phyloP scores from a whole-genome alignment of 2,113 vertebrate species.

The Elephas maximus region DNA sequence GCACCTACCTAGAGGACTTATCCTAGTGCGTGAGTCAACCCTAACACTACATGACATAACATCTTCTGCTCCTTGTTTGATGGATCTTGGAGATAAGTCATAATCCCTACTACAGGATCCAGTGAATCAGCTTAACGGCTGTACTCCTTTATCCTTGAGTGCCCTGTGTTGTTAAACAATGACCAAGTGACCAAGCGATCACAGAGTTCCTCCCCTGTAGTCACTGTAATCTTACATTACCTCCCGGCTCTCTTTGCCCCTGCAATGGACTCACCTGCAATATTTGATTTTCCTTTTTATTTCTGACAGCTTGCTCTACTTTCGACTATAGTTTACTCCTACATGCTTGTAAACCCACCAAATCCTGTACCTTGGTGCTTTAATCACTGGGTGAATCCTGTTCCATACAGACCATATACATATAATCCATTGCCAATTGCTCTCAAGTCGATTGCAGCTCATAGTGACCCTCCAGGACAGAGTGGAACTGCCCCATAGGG shows the following conservation, averaged over 20 bases:
- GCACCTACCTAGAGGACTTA: accelerated
- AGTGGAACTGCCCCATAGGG: background rate
- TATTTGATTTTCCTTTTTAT: background rate
- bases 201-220: background rate
- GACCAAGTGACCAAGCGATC: background rate
- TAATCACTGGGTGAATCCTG: background rate
- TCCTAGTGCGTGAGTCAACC: background rate
- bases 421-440: too few relatives aligned
- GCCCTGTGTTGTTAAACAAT: background rate
- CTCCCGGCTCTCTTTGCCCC: background rate
- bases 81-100: background rate
- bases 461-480: background rate
- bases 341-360: background rate
- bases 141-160: background rate
- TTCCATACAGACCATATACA: background rate
- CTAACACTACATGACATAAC: background rate
- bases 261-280: background rate
- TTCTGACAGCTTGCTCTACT: background rate
- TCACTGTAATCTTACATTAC: background rate
- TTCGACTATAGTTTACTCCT: background rate
- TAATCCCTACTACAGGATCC: background rate
- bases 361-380: background rate
- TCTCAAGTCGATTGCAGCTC: too few relatives aligned
- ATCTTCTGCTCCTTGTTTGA: background rate
- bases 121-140: background rate